phyloP scores from a whole-genome alignment of 2,113 vertebrate species.

The Sterrhoptilus dennistouni region DNA sequence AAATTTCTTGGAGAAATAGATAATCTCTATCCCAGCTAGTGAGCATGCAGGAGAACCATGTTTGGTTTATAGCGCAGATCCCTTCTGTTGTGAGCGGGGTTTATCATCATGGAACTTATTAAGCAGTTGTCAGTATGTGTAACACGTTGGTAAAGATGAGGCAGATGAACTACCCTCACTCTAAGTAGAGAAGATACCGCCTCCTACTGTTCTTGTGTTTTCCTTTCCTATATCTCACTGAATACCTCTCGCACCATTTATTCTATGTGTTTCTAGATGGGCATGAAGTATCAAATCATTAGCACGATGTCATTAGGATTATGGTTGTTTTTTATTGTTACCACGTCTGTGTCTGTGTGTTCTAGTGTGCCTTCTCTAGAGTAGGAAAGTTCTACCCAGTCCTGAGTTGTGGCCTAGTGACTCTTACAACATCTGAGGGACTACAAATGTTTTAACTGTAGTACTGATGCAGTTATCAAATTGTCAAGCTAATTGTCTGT shows the following conservation, averaged over 20 bases:
- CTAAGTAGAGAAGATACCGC: background rate
- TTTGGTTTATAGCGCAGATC: background rate
- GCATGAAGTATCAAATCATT: background rate
- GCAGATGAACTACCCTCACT: background rate
- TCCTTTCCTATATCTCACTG: background rate
- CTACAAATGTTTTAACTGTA: background rate
- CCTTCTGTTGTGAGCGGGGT: background rate
- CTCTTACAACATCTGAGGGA: background rate
- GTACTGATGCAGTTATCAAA: background rate
- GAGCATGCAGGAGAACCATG: background rate
- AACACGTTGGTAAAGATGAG: background rate
- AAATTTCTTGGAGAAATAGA: background rate
- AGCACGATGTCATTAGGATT: background rate
- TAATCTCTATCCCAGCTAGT: background rate
- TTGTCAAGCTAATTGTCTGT: background rate
- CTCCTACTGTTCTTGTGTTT: background rate
- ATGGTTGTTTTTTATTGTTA: background rate
- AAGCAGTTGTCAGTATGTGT: background rate
- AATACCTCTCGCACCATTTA: background rate
- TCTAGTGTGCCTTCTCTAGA: background rate
- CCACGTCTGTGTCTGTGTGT: background rate
- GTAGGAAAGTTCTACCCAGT: background rate
- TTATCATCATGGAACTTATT: background rate
- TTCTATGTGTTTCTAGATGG: background rate
- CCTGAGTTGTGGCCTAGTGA: background rate